phyloP scores from a whole-genome alignment of 2,888 invertebrate genomes.

The Melolontha melolontha region DNA sequence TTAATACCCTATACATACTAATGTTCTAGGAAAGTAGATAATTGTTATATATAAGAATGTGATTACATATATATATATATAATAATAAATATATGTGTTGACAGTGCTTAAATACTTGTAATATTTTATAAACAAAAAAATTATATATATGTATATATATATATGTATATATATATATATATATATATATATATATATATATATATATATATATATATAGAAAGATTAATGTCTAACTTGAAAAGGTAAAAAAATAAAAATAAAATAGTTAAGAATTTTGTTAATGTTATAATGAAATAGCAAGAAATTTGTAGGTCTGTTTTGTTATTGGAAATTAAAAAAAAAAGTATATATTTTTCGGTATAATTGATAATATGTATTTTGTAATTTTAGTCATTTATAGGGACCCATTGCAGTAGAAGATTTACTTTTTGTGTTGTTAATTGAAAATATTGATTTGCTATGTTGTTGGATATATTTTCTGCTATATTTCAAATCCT shows the following conservation, averaged over 20 bases:
- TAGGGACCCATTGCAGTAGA: constrained; percentile 33
- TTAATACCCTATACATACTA: constrained; percentile 15
- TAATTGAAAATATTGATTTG: too few relatives aligned
- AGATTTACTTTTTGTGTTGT: neutral
- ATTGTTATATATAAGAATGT: constrained; percentile 27
- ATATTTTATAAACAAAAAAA: constrained; percentile 17
- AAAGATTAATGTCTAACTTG: constrained; percentile 1
- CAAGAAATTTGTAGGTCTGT: constrained; percentile 19
- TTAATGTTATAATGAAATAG: constrained; percentile 7
- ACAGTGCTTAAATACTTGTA: constrained; percentile 36
- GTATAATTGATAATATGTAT: neutral
- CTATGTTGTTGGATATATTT: too few relatives aligned
- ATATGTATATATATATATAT: too few relatives aligned
- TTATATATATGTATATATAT: too few relatives aligned
- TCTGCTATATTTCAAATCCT: too few relatives aligned
- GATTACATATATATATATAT: constrained; percentile 25
- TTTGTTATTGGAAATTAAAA: neutral
- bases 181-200: too few relatives aligned
- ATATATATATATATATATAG: too few relatives aligned
- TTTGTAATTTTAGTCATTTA: constrained; percentile 30
- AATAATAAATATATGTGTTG: constrained; percentile 19
- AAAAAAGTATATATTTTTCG: too few relatives aligned
- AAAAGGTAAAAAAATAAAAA: neutral
- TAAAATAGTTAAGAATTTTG: constrained; percentile 1
- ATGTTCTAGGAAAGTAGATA: constrained; percentile 12